A percentile compares a stretch with the other conserved stretches of the same genome.
phyloP scores from a whole-genome alignment of 2,888 invertebrate species.

The Matsumyia berberina region DNA sequence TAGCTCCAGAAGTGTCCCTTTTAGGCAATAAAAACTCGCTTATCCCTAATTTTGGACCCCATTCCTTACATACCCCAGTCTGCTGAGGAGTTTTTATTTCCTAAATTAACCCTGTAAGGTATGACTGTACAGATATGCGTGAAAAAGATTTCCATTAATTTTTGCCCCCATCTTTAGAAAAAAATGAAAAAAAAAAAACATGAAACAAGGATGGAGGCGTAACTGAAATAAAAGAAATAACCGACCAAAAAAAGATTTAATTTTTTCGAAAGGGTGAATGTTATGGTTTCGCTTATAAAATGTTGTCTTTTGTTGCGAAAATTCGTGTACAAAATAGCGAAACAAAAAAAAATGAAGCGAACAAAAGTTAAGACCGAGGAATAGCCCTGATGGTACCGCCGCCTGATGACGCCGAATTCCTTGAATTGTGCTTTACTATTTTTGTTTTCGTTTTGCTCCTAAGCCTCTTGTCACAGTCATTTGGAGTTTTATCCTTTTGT shows the following conservation, averaged over 20 bases:
- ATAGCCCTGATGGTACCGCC: background rate
- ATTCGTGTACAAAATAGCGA: slow-evolving; percentile 36
- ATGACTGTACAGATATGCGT: slow-evolving; percentile 39
- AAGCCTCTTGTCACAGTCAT: slow-evolving; percentile 47
- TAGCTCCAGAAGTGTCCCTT: slow-evolving; percentile 56
- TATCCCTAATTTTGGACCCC: slow-evolving; percentile 60
- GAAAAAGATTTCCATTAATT: slow-evolving; percentile 50
- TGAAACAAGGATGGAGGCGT: background rate
- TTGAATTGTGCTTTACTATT: slow-evolving; percentile 4
- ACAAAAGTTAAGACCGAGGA: background rate
- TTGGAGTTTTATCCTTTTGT: slow-evolving; percentile 59
- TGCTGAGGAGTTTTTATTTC: slow-evolving; percentile 31
- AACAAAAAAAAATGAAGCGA: background rate
- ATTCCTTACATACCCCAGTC: background rate
- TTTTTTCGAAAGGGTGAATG: slow-evolving; percentile 45
- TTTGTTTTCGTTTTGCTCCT: slow-evolving; percentile 7
- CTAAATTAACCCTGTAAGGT: slow-evolving; percentile 66
- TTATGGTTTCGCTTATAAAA: slow-evolving; percentile 47
- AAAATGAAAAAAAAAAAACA: background rate
- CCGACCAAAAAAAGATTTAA: slow-evolving; percentile 27
- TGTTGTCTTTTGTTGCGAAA: slow-evolving; percentile 53
- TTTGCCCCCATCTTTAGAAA: background rate
- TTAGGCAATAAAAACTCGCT: slow-evolving; percentile 68
- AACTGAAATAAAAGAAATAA: slow-evolving; percentile 31
- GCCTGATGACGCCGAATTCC: slow-evolving; percentile 11